Evolutionary conservation across 1,140 invertebrate species (phyloP), one percentile per base, ranked within the genome.

Genomic region (Drosophila cardini): DNA sequence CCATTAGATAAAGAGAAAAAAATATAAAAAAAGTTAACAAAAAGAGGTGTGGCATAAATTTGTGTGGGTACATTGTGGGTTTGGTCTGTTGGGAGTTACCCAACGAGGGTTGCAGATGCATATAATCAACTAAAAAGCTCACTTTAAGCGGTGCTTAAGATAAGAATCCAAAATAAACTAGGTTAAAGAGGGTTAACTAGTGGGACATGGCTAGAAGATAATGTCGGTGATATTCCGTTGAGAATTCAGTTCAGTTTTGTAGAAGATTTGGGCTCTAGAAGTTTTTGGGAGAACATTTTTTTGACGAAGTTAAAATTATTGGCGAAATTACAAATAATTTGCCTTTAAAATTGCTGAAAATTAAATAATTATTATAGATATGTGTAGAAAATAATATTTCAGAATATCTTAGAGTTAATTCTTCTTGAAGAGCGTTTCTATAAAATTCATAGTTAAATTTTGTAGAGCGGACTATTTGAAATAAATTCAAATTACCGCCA

Each of bases 41-140:
- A 13, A n/a, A 32, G 64, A 70, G 73, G 77, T 68, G 64, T 64
- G 73, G 45, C 34, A 16, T 16, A n/a, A 69, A 6, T 46, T 42
- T 42, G 48, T 45, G 40, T 69, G 38, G 56, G 56, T 43, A 11
- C 18, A 21, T 34, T 15, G 7, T 16, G 42, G 30, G 26, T 15
- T 34, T 48, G 32, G 43, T 57, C 53, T 9, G 10, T 40, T 16
- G 57, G 58, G 58, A 56, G 11, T 11, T 38, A 18, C 6, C 21
- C 13, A 13, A 10, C 38, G 10, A 34, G 55, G n/a, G 21, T 16
- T 53, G 50, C 18, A 30, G 18, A 57, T 38, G 53, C 16, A 43
- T 16, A 45, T 58, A 30, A 30, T 26, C 45, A 61, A 61, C 34
- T 13, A 38, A 48, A 62, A 36, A 42, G 38, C 18, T 53, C 48